Evolutionary conservation across 2,797 vertebrate species (phyloP), one percentile per base, ranked within the genome.

Genomic region (Hemitrygon akajei): DNA sequence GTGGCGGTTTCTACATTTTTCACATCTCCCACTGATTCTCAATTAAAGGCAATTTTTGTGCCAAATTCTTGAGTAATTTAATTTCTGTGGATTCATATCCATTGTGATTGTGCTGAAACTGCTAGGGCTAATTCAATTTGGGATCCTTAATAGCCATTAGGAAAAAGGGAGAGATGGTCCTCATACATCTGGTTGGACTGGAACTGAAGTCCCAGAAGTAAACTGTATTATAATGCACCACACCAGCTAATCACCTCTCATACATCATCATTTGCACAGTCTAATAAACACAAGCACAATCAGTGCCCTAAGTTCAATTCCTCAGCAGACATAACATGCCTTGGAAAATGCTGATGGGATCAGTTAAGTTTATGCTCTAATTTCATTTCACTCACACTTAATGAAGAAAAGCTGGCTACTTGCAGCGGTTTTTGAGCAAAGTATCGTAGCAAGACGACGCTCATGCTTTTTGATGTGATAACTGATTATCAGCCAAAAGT

Each of bases 51-150:
- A 93, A 69, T 69, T 69, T 92, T 47, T 93, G 91, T 76, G 71
- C 91, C 40, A 93, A 56, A 93, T 47, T 76, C 40, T 93, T 93
- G 27, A 27, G 25, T 93, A 93, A 93, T 93, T 93, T 93, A 93
- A 76, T 93, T 73, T 75, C 27, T 76, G 71, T 73, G 91, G 91
- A 56, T 93, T 73, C 40, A 58, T 76, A 76, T 93, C 37, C 91
- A 58, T 58, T 76, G 91, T 93, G 91, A 93, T 93, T 76, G 73
- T 73, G 66, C 71, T 93, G 91, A 76, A 76, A 76, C 91, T 73
- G 71, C 91, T n/a, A 30, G 47, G 71, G 76, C 91, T 93, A 93
- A 93, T 93, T 75, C 73, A 93, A 93, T 93, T 93, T 76, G 27
- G 11, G 30, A 76, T 93, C 71, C 71, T 75, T 93, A 73, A 93